phyloP scores from a whole-genome alignment of 2,113 vertebrate genomes.

The Scatophagus argus region DNA sequence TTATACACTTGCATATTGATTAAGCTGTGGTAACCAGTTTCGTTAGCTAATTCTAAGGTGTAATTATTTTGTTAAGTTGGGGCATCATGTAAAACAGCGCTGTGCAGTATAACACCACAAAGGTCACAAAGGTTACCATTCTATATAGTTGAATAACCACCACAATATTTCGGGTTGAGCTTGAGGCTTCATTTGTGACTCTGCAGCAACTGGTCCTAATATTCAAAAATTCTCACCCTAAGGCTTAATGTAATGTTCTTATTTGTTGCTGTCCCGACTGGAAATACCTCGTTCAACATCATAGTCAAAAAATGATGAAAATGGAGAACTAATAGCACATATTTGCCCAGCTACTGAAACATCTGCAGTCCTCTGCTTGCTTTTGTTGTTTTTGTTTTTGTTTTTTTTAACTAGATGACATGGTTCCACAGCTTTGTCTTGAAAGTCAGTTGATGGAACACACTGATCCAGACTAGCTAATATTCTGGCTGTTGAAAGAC shows the following conservation, averaged over 20 bases:
- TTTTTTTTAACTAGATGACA: constrained; percentile 15
- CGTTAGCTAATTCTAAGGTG: no score
- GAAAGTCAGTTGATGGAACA: background rate
- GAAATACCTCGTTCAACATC: background rate
- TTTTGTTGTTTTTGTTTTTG: no score
- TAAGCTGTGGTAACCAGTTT: background rate
- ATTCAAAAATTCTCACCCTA: no score
- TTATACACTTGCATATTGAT: background rate
- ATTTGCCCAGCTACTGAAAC: background rate
- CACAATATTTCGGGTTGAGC: background rate
- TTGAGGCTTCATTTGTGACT: no score
- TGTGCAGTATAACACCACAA: no score
- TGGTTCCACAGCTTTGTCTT: background rate
- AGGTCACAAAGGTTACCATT: background rate
- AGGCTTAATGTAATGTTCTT: no score
- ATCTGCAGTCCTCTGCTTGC: background rate
- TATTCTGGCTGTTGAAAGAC: constrained; percentile 17
- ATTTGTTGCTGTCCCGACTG: background rate
- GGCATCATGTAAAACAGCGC: background rate
- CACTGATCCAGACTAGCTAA: background rate
- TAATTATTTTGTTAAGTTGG: background rate
- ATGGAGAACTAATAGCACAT: background rate
- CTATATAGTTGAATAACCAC: background rate
- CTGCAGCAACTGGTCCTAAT: no score
- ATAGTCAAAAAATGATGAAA: background rate